Base-by-base conservation (phyloP, 2,888 invertebrate species). In the Seladonia tumulorum region DNA sequence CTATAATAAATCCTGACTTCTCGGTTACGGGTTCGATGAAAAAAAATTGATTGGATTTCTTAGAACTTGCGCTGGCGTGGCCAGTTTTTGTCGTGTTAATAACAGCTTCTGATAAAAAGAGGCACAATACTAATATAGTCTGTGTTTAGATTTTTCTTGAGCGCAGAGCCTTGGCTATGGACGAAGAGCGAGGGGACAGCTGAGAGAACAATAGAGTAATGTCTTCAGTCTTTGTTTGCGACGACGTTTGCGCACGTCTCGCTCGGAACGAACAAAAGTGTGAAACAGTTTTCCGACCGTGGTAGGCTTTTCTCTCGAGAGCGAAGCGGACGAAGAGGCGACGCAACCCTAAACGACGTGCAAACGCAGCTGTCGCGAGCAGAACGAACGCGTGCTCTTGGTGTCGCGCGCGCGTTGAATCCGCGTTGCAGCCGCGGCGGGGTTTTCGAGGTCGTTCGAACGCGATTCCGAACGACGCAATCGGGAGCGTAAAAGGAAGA, bases 401-500 rank as follows among this genome's bases (percentile, higher is more conserved):
- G 14, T 63, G 1, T 29, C 5, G 63, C 29, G 16, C 29, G 16
- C 63, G 63, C 60, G 5, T 63, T 29, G 16, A 29, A 29, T 29
- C 63, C 63, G 29, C 63, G 63, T 57, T 57, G n/a, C 57, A 57
- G 57, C 2, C 25, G 2, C 47, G 35, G 18, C 29, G 35, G 66
- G 8, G 18, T 79, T 49, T 47, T 53, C 75, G 57, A 79, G 79
- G 63, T 53, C 75, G 60, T 5, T 25, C 49, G 53, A 18, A 70
- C 70, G 70, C 57, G 45, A 74, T 57, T 70, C 66, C 22, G 70
- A n/a, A 39, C 53, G 63, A 83, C 85, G 80, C 70, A 82, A 88
- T 83, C 82, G 76, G 49, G 57, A 42, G 42, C 80, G 75, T 16
- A 79, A 87, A 82, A 82, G 87, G 87, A 89, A 86, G 83, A 88